phyloP scores from a whole-genome alignment of 2,888 invertebrate species.

The Saturnia pavonia region DNA sequence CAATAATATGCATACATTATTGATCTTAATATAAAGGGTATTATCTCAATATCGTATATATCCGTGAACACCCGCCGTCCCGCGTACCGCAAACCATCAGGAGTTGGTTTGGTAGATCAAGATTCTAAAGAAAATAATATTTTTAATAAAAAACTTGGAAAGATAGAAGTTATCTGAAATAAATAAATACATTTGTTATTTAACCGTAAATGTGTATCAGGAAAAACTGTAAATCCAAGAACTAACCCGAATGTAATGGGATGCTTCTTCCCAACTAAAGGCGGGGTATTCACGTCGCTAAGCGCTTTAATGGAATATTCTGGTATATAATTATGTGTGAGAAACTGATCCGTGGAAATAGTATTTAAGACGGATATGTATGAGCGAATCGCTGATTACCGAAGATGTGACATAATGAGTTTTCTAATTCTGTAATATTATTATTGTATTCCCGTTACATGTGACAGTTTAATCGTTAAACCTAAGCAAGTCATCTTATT shows the following conservation, averaged over 20 bases:
- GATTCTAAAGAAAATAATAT: neutral
- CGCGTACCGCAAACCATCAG: too few species aligned
- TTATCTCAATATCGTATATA: too few species aligned
- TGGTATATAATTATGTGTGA: conserved; percentile 1
- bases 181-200: conserved; percentile 3
- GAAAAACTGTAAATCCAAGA: conserved; percentile 20
- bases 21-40: too few species aligned
- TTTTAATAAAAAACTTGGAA: too few species aligned
- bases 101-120: too few species aligned
- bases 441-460: neutral
- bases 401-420: neutral
- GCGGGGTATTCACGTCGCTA: conserved; percentile 20
- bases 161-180: too few species aligned
- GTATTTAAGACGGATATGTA: conserved; percentile 4
- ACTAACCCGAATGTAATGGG: conserved; percentile 21
- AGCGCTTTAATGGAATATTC: conserved; percentile 12
- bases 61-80: too few species aligned
- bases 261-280: conserved; percentile 11
- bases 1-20: too few species aligned
- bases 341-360: neutral
- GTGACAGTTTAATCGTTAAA: neutral
- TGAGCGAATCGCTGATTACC: neutral
- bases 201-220: conserved; percentile 16
- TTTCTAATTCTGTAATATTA: conserved; percentile 2
- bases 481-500: neutral